phyloP scores from a whole-genome alignment of 1,140 invertebrate genomes.

The Hycleus cichorii region DNA sequence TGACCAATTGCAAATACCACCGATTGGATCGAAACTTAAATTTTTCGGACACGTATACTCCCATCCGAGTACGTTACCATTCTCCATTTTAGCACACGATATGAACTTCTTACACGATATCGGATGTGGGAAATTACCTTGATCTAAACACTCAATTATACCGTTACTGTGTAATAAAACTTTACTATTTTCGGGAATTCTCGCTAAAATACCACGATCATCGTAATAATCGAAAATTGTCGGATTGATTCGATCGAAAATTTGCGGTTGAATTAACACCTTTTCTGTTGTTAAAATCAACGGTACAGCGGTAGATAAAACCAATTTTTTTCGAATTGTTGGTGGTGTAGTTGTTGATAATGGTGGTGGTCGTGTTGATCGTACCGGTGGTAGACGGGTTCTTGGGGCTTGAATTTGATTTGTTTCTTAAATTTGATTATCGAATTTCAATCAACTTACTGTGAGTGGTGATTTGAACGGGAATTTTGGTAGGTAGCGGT shows the following conservation, averaged over 20 bases:
- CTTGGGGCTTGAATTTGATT: background rate
- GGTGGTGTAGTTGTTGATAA: conserved; percentile 35
- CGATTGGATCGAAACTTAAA: conserved; percentile 77
- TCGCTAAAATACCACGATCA: conserved; percentile 51
- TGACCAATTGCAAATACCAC: conserved; percentile 85
- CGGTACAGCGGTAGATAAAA: conserved; percentile 16
- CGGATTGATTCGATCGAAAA: conserved; percentile 9
- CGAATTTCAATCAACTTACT: background rate
- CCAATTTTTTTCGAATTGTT: background rate
- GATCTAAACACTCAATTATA: conserved; percentile 71
- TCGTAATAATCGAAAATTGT: conserved; percentile 60
- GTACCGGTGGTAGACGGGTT: background rate
- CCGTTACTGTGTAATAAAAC: conserved; percentile 48
- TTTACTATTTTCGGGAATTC: conserved; percentile 38
- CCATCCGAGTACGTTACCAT: conserved; percentile 67
- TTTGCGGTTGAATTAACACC: conserved; percentile 12
- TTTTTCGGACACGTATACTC: conserved; percentile 80
- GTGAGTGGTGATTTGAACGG: background rate
- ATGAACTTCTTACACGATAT: conserved; percentile 83
- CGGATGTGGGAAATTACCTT: conserved; percentile 83
- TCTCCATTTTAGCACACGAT: conserved; percentile 74
- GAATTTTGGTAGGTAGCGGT: conserved; percentile 20
- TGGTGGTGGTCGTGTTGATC: conserved; percentile 1
- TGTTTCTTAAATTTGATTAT: background rate
- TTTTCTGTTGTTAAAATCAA: conserved; percentile 12